Conservation (phyloP, 2,113 vertebrate species). For the Platysteira castanea region DNA sequence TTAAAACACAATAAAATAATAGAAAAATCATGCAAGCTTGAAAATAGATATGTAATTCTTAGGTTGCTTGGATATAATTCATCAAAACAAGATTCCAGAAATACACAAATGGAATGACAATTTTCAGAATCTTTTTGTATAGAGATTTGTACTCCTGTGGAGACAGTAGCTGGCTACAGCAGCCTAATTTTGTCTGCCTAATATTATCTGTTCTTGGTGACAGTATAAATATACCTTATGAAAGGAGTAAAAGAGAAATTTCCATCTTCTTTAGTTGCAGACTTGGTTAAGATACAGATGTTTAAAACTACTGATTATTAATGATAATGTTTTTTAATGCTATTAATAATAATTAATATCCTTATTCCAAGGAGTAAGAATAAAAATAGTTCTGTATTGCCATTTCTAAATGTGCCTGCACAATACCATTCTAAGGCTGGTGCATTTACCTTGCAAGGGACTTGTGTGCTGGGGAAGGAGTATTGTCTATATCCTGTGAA, state of each 20-base stretch:
- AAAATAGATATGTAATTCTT: not conserved
- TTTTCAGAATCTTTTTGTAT: not conserved
- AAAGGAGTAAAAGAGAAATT: not conserved
- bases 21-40: not conserved
- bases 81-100: not conserved
- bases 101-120: not conserved
- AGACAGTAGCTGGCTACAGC: not conserved
- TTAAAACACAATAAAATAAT: not conserved
- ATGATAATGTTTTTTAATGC: not conserved
- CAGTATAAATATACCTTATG: not conserved
- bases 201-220: not conserved
- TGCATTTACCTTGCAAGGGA: not conserved
- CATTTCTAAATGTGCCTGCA: not conserved
- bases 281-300: not conserved
- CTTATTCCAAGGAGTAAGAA: not conserved
- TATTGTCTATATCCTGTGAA: not conserved
- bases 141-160: not conserved
- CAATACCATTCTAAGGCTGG: not conserved
- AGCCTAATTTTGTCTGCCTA: not conserved
- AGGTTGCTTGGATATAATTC: not conserved
- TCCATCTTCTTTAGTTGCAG: not conserved
- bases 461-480: not conserved
- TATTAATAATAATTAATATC: not conserved
- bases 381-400: not conserved
- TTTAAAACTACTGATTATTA: not conserved